Evolutionary conservation across 2,113 vertebrate species (phyloP).

Genomic region (Gorsachius goisagi): DNA sequence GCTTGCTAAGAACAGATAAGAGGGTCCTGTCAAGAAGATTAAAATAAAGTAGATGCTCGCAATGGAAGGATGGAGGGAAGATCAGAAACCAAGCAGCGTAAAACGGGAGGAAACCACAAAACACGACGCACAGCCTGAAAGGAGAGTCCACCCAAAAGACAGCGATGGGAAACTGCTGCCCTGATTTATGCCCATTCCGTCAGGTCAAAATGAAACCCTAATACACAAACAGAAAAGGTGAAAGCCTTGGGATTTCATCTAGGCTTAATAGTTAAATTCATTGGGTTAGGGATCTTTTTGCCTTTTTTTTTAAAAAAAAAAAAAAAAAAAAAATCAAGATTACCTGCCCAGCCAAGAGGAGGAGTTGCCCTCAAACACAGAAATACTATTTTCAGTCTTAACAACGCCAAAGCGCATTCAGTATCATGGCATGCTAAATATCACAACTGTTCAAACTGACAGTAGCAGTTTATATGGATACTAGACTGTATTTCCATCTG

Average conservation of each 20-base stretch:
- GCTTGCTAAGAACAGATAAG: conserved; percentile 38
- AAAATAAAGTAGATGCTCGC: conserved; percentile 37
- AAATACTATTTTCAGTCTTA: not conserved
- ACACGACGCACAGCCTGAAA: not conserved
- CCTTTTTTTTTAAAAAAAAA: too few relatives aligned
- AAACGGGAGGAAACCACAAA: not conserved
- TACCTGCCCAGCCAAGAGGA: not conserved
- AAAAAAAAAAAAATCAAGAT: too few relatives aligned
- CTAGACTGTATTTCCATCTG: not conserved
- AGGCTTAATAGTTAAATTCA: not conserved
- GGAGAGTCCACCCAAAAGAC: not conserved
- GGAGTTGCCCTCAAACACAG: not conserved
- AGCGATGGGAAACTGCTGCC: not conserved
- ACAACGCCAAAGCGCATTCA: not conserved
- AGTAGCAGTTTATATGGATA: not conserved
- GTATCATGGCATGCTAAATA: not conserved
- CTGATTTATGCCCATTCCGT: not conserved
- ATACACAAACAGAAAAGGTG: not conserved
- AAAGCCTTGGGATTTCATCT: not conserved
- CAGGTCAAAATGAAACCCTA: not conserved
- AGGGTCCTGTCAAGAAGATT: conserved; percentile 38
- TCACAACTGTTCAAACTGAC: not conserved
- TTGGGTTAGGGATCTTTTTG: too few relatives aligned
- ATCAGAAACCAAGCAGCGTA: not conserved
- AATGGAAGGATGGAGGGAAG: not conserved